These are phyloP conservation scores for Acleris sparsana DNA, from an alignment of 2,888 invertebrate species.

Conservation along the genomic window DNA sequence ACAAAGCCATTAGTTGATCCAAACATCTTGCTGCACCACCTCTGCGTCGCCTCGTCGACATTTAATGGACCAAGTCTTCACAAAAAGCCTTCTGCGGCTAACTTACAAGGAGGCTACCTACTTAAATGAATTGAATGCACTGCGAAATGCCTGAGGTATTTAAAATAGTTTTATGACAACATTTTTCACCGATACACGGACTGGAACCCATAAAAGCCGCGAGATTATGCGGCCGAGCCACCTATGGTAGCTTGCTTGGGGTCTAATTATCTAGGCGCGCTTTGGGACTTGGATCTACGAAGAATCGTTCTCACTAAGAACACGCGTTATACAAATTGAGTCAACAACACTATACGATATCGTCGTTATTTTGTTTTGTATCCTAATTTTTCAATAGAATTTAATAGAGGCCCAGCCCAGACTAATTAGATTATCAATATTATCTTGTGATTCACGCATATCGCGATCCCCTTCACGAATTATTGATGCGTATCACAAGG, in stretches of 20 bases:
- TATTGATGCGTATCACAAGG: no score
- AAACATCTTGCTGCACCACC: not conserved
- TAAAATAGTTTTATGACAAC: slow-evolving; percentile 75
- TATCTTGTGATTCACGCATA: no score
- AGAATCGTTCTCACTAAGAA: slow-evolving; percentile 48
- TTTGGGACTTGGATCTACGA: slow-evolving; percentile 66
- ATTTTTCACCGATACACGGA: slow-evolving; percentile 75
- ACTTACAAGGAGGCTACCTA: slow-evolving; percentile 46
- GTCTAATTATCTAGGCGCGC: slow-evolving; percentile 73
- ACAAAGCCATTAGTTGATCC: not conserved
- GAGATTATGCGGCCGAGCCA: slow-evolving; percentile 72
- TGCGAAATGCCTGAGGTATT: slow-evolving; percentile 65
- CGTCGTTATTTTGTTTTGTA: no score
- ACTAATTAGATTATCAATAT: no score
- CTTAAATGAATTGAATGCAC: slow-evolving; percentile 48
- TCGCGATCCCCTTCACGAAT: no score
- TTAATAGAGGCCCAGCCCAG: no score
- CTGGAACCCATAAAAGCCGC: slow-evolving; percentile 69
- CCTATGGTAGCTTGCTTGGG: slow-evolving; percentile 69
- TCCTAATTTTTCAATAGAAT: no score
- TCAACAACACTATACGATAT: no score
- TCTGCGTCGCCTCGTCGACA: not conserved
- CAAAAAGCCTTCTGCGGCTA: slow-evolving; percentile 34
- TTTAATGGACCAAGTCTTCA: slow-evolving; percentile 9
- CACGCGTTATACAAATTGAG: no score